These are phyloP conservation scores for Drosophila testacea DNA, from an alignment of 2,888 invertebrate genomes.

Conservation along the genomic window DNA sequence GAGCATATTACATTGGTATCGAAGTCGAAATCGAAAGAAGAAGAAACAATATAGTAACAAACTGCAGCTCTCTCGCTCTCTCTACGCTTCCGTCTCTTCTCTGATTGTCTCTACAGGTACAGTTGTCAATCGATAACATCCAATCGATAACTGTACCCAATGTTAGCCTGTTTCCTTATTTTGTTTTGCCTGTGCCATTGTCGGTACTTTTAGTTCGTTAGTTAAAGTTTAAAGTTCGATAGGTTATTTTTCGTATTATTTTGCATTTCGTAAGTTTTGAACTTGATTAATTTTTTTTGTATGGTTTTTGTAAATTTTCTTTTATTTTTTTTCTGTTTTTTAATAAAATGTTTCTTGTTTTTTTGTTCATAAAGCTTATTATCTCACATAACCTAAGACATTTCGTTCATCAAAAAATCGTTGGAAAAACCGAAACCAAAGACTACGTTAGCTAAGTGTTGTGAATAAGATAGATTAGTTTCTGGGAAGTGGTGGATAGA, in stretches of 20 bases:
- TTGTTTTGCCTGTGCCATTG: slow-evolving; percentile 46
- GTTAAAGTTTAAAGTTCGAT: slow-evolving; percentile 59
- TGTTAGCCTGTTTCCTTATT: slow-evolving; percentile 20
- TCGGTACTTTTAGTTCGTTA: slow-evolving; percentile 64
- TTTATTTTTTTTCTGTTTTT: slow-evolving; percentile 45
- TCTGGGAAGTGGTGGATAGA: neutral
- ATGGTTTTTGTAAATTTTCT: slow-evolving; percentile 31
- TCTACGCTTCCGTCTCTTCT: slow-evolving; percentile 37
- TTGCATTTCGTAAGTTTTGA: slow-evolving; percentile 62
- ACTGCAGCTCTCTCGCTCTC: slow-evolving; percentile 43
- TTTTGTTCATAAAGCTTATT: slow-evolving; percentile 69
- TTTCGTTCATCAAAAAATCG: slow-evolving; percentile 79
- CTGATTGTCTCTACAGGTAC: slow-evolving; percentile 19
- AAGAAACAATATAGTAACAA: slow-evolving; percentile 31
- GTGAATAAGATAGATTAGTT: slow-evolving; percentile 45
- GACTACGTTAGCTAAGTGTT: slow-evolving; percentile 73
- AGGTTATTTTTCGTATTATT: slow-evolving; percentile 59
- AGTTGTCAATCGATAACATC: slow-evolving; percentile 28
- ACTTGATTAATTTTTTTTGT: slow-evolving; percentile 49
- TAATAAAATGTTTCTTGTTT: slow-evolving; percentile 15
- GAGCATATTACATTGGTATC: slow-evolving; percentile 57
- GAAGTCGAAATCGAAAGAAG: slow-evolving; percentile 38
- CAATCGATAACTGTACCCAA: slow-evolving; percentile 36
- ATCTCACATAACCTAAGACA: slow-evolving; percentile 80
- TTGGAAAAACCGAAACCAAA: slow-evolving; percentile 79